Base-by-base conservation (phyloP, 2,113 vertebrate species). In the Mus spicilegus region DNA sequence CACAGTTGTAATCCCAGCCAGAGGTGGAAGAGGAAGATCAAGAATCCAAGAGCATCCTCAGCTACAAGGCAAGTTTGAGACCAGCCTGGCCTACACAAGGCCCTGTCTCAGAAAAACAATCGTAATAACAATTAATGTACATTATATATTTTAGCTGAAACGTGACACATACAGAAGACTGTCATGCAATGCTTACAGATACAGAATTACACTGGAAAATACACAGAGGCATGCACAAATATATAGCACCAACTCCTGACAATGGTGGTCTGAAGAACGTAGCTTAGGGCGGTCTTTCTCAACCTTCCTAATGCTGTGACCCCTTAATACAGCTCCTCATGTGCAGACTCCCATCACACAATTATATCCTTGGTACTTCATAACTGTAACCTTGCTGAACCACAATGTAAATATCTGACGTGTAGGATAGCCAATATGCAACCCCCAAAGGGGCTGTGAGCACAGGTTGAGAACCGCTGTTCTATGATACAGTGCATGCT, bases 181-280 rank as follows among this genome's bases (percentile, higher is more conserved):
- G 11, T 20, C 22, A 7, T 49, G 51, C 14, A 13, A 39, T 49
- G n/a, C 72, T 73, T 46, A 46, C 14, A 81, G 20, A 58, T 26
- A 73, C 14, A n/a, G 19, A 90, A 84, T 26, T 4, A 75, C 14
- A 49, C 6, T 58, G 3, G 36, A 1, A 80, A 85, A 73, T 2
- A n/a, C 9, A 13, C 54, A 72, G 78, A 88, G 84, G 28, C 2
- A 42, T 7, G 0, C 42, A 8, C 10, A 20, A 87, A 51, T 30
- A 17, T 39, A 56, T 51, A 73, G 58, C 42, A 85, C 14, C 36
- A 5, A 63, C 33, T 81, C 46, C 87, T 39, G 33, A 82, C n/a
- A 5, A 1, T 4, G 30, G 42, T 49, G 49, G 42, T 42, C 14
- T 9, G 0, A 14, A 56, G 28, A 3, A 3, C n/a, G 12, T 14